Evolutionary conservation across 2,888 invertebrate genomes (phyloP), one percentile per base, ranked within the genome.

Genomic region (Lymantria dispar): DNA sequence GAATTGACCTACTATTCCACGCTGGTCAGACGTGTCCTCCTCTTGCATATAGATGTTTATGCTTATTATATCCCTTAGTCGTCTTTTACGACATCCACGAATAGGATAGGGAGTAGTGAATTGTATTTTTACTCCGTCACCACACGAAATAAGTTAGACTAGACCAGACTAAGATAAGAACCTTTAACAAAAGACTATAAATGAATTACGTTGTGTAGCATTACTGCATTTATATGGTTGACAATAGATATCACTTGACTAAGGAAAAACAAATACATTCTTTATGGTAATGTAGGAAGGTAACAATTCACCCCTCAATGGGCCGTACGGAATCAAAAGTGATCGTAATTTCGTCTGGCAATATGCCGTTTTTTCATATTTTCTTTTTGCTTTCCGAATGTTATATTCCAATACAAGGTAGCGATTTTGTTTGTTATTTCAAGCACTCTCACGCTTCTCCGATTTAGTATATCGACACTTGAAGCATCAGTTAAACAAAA

Each of bases 351-450:
- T 87, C 79, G 87, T 83, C 85, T 83, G 84, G 86, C 85, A 85
- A 90, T 88, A 87, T 88, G 87, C 84, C 72, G 83, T 81, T 83
- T 87, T 89, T 87, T 85, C 88, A 90, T 89, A 88, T 88, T 89
- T 88, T 85, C 83, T 78, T 83, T 81, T 85, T 84, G 78, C 85
- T 78, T 80, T 71, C 78, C 78, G 80, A 87, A 85, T 85, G 83
- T 87, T 83, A 80, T 83, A 83, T 80, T 82, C 80, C 83, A 82
- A 86, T 84, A 87, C 85, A 84, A 79, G 78, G 75, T 81, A 80
- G 78, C 83, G 87, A 88, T 88, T 89, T 81, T 78, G 83, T 88
- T 86, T 89, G 87, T 87, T 88, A 87, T 87, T 87, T 86, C 80
- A 79, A 85, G 83, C 77, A 78, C 79, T 74, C 82, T 83, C 76